A percentile compares a stretch with the other conserved stretches of the same genome.
Evolutionary conservation across 2,797 vertebrate species (phyloP).

Genomic region (Urosaurus nigricauda): DNA sequence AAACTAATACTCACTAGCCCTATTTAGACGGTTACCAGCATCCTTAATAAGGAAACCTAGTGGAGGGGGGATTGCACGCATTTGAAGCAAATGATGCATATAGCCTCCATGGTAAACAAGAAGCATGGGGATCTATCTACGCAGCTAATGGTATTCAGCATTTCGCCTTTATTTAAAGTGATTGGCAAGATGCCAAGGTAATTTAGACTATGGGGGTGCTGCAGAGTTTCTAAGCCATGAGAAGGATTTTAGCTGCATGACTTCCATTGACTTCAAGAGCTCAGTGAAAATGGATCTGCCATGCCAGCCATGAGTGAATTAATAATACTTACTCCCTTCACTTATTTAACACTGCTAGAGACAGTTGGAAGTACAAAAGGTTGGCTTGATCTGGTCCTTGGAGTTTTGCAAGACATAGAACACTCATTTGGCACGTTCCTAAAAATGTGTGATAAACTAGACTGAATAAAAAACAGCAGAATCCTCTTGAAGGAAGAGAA

Average conservation of each 20-base stretch:
- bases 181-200: slow-evolving; percentile 58
- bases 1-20: slow-evolving; percentile 32
- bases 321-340: slow-evolving; percentile 42
- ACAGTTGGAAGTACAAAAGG: slow-evolving; percentile 29
- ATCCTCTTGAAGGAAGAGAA: background rate
- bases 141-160: slow-evolving; percentile 46
- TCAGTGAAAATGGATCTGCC: slow-evolving; percentile 56
- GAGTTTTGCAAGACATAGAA: slow-evolving; percentile 25
- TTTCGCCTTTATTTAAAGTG: slow-evolving; percentile 59
- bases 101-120: slow-evolving; percentile 56
- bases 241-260: slow-evolving; percentile 62
- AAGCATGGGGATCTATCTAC: slow-evolving; percentile 44
- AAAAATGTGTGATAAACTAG: background rate
- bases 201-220: slow-evolving; percentile 49
- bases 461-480: slow-evolving; percentile 20
- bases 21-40: slow-evolving; percentile 45
- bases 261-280: slow-evolving; percentile 51
- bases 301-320: slow-evolving; percentile 55
- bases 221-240: slow-evolving; percentile 51
- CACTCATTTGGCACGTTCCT: background rate
- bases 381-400: slow-evolving; percentile 50
- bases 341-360: slow-evolving; percentile 46
- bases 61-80: slow-evolving; percentile 48
- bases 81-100: slow-evolving; percentile 56
- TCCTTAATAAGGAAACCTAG: slow-evolving; percentile 53